A percentile compares a stretch with the other conserved stretches of the same genome.
Conservation (phyloP, 2,888 invertebrate species). For the Drosophila buzzatii region DNA sequence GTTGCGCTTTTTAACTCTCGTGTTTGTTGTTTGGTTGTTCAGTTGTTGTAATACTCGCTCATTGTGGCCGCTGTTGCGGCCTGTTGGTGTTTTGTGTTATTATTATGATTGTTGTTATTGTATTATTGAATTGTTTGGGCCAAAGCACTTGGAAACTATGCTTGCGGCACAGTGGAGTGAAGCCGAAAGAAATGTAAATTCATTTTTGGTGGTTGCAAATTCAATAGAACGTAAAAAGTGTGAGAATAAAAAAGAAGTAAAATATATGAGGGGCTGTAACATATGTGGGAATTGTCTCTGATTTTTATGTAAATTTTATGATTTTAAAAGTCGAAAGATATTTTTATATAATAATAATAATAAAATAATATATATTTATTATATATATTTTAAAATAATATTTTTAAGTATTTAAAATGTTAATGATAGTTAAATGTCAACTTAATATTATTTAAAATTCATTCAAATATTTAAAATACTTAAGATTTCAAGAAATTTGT, state of each 20-base stretch:
- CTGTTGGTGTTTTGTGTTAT: constrained; percentile 75
- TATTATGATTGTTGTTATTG: constrained; percentile 82
- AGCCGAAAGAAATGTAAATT: not conserved
- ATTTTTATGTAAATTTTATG: not conserved
- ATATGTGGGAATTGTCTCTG: not conserved
- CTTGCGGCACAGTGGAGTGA: constrained; percentile 49
- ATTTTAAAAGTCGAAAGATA: not conserved
- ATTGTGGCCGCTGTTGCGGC: constrained; percentile 49
- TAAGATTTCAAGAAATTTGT: too few species aligned
- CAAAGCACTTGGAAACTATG: constrained; percentile 76
- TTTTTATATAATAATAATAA: not conserved
- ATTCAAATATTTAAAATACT: not conserved
- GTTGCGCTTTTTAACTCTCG: constrained; percentile 67
- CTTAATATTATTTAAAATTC: not conserved
- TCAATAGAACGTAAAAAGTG: not conserved
- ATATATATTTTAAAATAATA: not conserved
- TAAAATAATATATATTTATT: not conserved
- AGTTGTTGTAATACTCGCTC: constrained; percentile 56
- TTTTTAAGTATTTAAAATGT: too few species aligned
- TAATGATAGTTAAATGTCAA: too few species aligned
- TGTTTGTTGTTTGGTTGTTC: constrained; percentile 26
- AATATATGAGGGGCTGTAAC: not conserved
- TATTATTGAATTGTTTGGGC: constrained; percentile 82
- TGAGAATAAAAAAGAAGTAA: not conserved
- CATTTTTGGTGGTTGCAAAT: not conserved